Conservation (phyloP, 2,113 vertebrate genomes). For the Megatriorchis doriae region DNA sequence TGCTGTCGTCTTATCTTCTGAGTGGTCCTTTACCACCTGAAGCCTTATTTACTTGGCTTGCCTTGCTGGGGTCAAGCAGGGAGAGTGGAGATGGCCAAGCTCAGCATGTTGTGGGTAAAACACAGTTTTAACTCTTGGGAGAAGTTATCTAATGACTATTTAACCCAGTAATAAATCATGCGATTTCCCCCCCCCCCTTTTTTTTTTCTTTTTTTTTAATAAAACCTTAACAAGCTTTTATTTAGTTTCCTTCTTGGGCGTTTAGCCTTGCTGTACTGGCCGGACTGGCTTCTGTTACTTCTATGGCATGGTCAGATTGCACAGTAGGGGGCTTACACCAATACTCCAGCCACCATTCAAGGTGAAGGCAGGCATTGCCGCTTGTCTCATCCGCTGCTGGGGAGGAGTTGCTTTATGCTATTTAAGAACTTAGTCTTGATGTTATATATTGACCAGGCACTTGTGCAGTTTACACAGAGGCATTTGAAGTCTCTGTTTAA, state of each 20-base stretch:
- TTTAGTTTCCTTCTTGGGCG: background rate
- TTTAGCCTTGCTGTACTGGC: background rate
- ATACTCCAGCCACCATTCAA: background rate
- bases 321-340: rapidly evolving
- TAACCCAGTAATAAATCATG: background rate
- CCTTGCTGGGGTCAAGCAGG: background rate
- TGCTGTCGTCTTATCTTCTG: background rate
- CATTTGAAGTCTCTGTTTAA: background rate
- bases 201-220: background rate
- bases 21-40: background rate
- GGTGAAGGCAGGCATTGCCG: background rate
- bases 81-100: background rate
- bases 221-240: background rate
- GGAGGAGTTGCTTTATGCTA: background rate
- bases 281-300: background rate
- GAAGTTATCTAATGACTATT: background rate
- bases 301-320: rapidly evolving
- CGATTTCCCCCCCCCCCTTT: too few relatives aligned
- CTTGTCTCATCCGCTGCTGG: background rate
- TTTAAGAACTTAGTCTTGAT: background rate
- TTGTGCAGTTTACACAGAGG: rapidly evolving
- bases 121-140: background rate
- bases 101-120: rapidly evolving
- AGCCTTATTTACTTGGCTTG: background rate
- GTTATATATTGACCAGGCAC: background rate